Conservation (phyloP, 2,888 invertebrate species). For the Morpho deidamia region DNA sequence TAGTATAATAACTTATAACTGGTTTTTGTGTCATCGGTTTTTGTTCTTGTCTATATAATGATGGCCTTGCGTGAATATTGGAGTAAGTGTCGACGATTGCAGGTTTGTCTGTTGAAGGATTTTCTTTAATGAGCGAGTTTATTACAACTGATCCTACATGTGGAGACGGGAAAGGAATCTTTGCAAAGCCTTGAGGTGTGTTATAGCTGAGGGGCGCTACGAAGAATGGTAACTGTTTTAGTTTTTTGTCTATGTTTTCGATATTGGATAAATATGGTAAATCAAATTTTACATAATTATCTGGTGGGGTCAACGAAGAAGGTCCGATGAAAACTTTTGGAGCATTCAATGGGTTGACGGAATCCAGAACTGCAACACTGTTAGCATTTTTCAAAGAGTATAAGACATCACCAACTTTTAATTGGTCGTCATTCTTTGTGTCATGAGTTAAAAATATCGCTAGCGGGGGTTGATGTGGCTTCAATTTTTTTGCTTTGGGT, state of each 20-base stretch:
- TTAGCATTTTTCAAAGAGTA: constrained; percentile 83
- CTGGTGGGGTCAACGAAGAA: constrained; percentile 83
- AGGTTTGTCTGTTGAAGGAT: constrained; percentile 31
- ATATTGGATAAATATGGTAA: constrained; percentile 88
- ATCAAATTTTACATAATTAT: constrained; percentile 88
- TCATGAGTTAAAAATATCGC: constrained; percentile 86
- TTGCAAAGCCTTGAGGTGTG: constrained; percentile 90
- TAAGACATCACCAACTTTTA: constrained; percentile 84
- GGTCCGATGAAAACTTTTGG: constrained; percentile 91
- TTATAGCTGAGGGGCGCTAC: constrained; percentile 91
- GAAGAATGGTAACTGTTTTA: constrained; percentile 88
- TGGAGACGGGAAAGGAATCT: constrained; percentile 91
- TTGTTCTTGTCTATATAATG: constrained; percentile 39
- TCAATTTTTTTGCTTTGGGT: constrained; percentile 76
- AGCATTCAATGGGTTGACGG: constrained; percentile 81
- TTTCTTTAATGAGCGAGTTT: constrained; percentile 69
- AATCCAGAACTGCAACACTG: constrained; percentile 87
- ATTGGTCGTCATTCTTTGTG: constrained; percentile 60
- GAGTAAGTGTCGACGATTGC: constrained; percentile 35
- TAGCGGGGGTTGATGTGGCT: constrained; percentile 90
- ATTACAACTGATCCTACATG: constrained; percentile 92
- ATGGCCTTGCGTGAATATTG: constrained; percentile 41
- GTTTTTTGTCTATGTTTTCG: constrained; percentile 83
- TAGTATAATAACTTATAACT: constrained; percentile 60
- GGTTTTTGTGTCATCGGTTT: constrained; percentile 62